Percentiles rank a stretch among this genome's conserved stretches.
Evolutionary conservation across 2,888 invertebrate genomes (phyloP).

Genomic region (Trachelus tabidus): DNA sequence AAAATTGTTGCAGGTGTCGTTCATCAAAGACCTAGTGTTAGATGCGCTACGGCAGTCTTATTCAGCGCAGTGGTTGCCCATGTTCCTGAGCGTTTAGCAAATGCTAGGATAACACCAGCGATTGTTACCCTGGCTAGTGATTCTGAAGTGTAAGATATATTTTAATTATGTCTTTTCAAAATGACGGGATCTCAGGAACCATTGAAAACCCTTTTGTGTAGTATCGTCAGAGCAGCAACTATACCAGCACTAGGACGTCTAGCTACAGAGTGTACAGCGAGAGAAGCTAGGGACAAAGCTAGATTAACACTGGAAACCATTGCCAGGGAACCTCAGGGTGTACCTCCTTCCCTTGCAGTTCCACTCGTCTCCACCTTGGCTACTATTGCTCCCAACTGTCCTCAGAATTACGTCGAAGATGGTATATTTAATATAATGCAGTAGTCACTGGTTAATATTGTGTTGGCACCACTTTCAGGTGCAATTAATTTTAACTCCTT

Average conservation of each 20-base stretch:
- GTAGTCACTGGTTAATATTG: conserved; percentile 35
- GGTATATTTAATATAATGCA: conserved; percentile 59
- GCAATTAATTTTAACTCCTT: background rate
- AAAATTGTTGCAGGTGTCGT: conserved; percentile 69
- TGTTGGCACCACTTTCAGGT: background rate
- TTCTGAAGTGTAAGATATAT: conserved; percentile 71
- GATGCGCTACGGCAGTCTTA: conserved; percentile 72
- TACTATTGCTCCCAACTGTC: conserved; percentile 71
- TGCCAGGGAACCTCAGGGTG: conserved; percentile 56
- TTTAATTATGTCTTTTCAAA: background rate
- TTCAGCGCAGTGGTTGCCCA: conserved; percentile 70
- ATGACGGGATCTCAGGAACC: background rate
- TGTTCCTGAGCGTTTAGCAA: conserved; percentile 70
- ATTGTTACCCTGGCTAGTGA: conserved; percentile 78
- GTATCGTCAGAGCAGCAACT: conserved; percentile 72
- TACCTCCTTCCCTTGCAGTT: conserved; percentile 64
- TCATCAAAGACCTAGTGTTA: conserved; percentile 72
- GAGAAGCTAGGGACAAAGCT: conserved; percentile 70
- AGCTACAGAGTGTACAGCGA: conserved; percentile 67
- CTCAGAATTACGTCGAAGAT: conserved; percentile 69
- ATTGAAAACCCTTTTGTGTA: conserved; percentile 41
- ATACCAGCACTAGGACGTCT: conserved; percentile 74
- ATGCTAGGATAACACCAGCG: conserved; percentile 74
- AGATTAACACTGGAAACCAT: conserved; percentile 67
- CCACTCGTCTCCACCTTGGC: conserved; percentile 74